Evolutionary conservation across 2,888 invertebrate species (phyloP), one percentile per base, ranked within the genome.

Genomic region (Pycnomerus fuliginosus): DNA sequence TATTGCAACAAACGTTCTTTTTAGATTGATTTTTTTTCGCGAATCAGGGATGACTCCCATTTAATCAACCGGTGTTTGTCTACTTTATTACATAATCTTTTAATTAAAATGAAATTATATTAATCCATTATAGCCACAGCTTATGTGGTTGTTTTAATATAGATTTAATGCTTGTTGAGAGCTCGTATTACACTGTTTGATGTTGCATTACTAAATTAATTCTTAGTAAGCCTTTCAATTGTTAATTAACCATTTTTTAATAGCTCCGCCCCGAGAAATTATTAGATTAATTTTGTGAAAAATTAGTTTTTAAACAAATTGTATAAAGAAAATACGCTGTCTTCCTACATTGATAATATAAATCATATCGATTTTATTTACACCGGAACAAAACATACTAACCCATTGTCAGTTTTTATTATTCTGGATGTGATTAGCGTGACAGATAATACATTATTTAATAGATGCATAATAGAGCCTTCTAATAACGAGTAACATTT

Each of bases 361-460:
- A 40, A 27, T 33, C 8, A 10, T 25, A 25, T 25, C 11, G 25
- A 25, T 25, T 25, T 8, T 7, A 4, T 8, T 8, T 10, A 25
- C 8, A 25, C 11, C 8, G 17, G 15, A 32, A 14, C 34, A 23
- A 20, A 34, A 28, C 34, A 47, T 25, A 47, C 23, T 42, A 44
- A 47, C 35, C 43, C 29, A 50, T 52, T 55, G 53, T 56, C 43
- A 37, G 50, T 50, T 56, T 53, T 16, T 29, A n/a, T 53, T 48
- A 53, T 50, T 55, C 50, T 20, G 11, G 41, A 50, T 48, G 49
- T 39, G 62, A 62, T 61, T 57, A 52, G 58, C 62, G 62, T 62
- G 62, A 62, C 55, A 51, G 60, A 62, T 61, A 61, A 53, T 62
- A 53, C 51, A 62, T 62, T 55, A 58, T 58, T 61, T 51, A 62